Conservation (phyloP, 2,797 vertebrate species). For the Coilia nasus region DNA sequence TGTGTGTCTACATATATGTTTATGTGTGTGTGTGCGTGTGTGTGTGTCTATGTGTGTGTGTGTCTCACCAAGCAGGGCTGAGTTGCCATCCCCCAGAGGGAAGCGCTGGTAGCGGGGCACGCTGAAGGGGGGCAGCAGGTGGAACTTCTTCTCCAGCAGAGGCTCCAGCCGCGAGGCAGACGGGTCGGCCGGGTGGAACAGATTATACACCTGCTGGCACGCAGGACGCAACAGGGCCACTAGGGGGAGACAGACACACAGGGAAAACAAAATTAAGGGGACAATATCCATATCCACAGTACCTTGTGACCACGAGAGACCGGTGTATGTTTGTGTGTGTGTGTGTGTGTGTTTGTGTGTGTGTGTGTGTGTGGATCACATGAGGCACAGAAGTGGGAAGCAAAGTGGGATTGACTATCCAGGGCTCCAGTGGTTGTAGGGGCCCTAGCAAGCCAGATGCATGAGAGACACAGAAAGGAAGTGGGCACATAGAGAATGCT, state of each 20-base stretch:
- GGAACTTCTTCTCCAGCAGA: constrained; percentile 91
- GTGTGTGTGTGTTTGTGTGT: not conserved
- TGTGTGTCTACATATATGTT: not conserved
- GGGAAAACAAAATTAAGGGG: not conserved
- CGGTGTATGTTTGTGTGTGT: not conserved
- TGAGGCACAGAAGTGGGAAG: too few species aligned
- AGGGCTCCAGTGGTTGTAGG: too few species aligned
- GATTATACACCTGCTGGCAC: constrained; percentile 97
- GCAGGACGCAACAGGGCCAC: constrained; percentile 92
- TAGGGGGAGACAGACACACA: constrained; percentile 51
- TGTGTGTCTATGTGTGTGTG: constrained; percentile 1
- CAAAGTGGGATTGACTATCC: too few species aligned
- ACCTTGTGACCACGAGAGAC: not conserved
- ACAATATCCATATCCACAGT: too few species aligned
- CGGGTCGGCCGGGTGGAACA: constrained; percentile 96
- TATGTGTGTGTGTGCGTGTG: not conserved
- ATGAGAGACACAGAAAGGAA: not conserved
- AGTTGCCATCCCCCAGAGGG: constrained; percentile 92
- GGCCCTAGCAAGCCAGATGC: too few species aligned
- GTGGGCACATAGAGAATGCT: too few species aligned
- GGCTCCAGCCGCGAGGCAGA: constrained; percentile 95
- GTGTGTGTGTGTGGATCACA: not conserved
- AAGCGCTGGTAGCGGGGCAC: constrained; percentile 96
- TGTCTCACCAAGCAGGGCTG: constrained; percentile 86
- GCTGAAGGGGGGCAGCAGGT: constrained; percentile 88